A percentile compares a stretch with the other conserved stretches of the same genome.
Evolutionary conservation across 1,140 invertebrate genomes (phyloP).

Genomic region (Ylistrum balloti): DNA sequence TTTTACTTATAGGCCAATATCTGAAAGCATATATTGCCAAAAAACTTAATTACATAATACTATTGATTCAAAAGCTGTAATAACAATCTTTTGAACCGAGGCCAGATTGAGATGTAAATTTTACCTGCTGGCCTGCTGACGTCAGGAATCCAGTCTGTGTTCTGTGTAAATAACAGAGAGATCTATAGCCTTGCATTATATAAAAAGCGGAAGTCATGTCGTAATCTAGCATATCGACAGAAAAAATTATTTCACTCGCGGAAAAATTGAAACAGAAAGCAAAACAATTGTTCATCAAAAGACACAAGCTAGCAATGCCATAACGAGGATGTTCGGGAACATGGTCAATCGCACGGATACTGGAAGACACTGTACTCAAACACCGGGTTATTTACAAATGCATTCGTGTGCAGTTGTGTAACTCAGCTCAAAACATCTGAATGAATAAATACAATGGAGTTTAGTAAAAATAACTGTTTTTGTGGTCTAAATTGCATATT

Average conservation of each 20-base stretch:
- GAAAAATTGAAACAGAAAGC: too few relatives aligned
- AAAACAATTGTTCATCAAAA: too few relatives aligned
- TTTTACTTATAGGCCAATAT: background rate
- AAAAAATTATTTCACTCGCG: background rate
- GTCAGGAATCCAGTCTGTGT: background rate
- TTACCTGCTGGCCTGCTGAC: background rate
- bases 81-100: background rate
- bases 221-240: background rate
- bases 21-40: background rate
- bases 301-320: too few relatives aligned
- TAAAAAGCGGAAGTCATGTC: too few relatives aligned
- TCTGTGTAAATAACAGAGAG: background rate
- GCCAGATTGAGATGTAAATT: background rate
- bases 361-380: too few relatives aligned
- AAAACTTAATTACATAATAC: background rate
- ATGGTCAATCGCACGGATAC: too few relatives aligned
- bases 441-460: background rate
- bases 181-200: background rate
- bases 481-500: background rate
- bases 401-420: background rate
- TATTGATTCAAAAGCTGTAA: background rate
- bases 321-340: too few relatives aligned
- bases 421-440: background rate
- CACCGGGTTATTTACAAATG: too few relatives aligned
- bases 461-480: background rate